A percentile compares a stretch with the other conserved stretches of the same genome.
These are phyloP conservation scores for Otocyon megalotis DNA, from an alignment of 2,113 vertebrate species.

Conservation along the genomic window DNA sequence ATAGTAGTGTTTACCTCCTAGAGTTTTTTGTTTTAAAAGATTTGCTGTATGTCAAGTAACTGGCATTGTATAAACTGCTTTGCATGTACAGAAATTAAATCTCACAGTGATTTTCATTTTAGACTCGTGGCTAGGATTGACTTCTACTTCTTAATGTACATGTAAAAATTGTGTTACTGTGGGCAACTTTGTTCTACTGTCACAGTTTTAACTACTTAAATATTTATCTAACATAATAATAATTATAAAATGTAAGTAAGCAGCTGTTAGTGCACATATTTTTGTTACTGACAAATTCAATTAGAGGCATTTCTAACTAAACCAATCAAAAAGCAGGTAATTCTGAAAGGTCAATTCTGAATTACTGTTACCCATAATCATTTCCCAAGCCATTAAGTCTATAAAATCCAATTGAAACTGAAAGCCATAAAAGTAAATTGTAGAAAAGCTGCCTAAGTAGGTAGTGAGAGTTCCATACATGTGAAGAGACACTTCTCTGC, in stretches of 20 bases:
- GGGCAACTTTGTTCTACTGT: slow-evolving; percentile 70
- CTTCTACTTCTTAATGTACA: not conserved
- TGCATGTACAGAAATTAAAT: not conserved
- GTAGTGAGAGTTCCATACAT: slow-evolving; percentile 53
- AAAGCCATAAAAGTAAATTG: slow-evolving; percentile 84
- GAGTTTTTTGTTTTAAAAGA: not conserved
- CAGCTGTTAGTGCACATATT: slow-evolving; percentile 80
- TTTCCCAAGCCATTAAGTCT: slow-evolving; percentile 85
- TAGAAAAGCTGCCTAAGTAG: slow-evolving; percentile 69
- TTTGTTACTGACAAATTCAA: slow-evolving; percentile 86
- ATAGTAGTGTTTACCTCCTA: not conserved
- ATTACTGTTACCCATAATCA: slow-evolving; percentile 85
- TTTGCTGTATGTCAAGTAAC: not conserved
- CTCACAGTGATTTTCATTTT: not conserved
- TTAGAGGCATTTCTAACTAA: slow-evolving; percentile 81
- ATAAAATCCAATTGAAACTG: slow-evolving; percentile 83
- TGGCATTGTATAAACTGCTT: not conserved
- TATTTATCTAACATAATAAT: slow-evolving; percentile 83
- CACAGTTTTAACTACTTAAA: slow-evolving; percentile 73
- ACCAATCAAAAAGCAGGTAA: slow-evolving; percentile 79
- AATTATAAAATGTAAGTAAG: slow-evolving; percentile 81
- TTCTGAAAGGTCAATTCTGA: slow-evolving; percentile 83
- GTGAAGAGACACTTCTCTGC: slow-evolving; percentile 41
- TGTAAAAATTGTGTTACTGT: slow-evolving; percentile 51
- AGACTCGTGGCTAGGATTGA: not conserved